Evolutionary conservation across 2,888 invertebrate genomes (phyloP).

Genomic region (Lepidochitona cinerea): DNA sequence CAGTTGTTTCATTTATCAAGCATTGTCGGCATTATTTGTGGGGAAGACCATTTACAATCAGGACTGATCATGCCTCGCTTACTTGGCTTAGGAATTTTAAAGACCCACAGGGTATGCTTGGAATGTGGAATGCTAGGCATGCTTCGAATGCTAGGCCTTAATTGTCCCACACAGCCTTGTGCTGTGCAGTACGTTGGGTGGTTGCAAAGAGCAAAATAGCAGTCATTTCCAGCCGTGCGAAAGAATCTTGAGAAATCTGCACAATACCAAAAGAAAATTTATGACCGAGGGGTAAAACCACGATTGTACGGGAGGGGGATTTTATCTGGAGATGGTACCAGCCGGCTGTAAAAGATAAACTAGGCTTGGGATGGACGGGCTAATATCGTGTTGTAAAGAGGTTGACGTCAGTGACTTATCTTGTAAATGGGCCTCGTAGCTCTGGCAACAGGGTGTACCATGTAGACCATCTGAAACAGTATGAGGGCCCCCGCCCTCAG

Average conservation of each 20-base stretch:
- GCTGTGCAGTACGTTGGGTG: slow-evolving; percentile 18
- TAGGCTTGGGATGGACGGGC: slow-evolving; percentile 24
- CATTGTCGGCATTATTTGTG: slow-evolving; percentile 40
- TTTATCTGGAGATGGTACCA: slow-evolving; percentile 27
- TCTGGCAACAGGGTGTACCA: slow-evolving; percentile 6
- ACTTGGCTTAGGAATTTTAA: slow-evolving; percentile 31
- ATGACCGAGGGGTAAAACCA: slow-evolving; percentile 12
- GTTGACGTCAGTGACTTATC: slow-evolving; percentile 14
- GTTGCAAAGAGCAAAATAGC: neutral
- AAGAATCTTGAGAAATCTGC: slow-evolving; percentile 8
- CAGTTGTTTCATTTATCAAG: slow-evolving; percentile 32
- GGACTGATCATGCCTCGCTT: slow-evolving; percentile 42
- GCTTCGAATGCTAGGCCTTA: no score
- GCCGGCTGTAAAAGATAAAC: slow-evolving; percentile 9
- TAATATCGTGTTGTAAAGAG: slow-evolving; percentile 14
- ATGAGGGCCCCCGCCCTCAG: neutral
- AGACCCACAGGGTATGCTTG: slow-evolving; percentile 24
- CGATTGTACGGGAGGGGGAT: slow-evolving; percentile 11
- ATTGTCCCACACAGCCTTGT: no score
- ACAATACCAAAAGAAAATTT: slow-evolving; percentile 13
- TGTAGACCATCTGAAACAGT: slow-evolving; percentile 23
- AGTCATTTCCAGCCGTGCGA: neutral
- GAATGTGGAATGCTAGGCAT: slow-evolving; percentile 20
- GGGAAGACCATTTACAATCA: slow-evolving; percentile 29
- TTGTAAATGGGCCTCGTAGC: no score